Evolutionary conservation across 1,140 invertebrate species (phyloP), one percentile per base, ranked within the genome.

Genomic region (Eurosta solidaginis): DNA sequence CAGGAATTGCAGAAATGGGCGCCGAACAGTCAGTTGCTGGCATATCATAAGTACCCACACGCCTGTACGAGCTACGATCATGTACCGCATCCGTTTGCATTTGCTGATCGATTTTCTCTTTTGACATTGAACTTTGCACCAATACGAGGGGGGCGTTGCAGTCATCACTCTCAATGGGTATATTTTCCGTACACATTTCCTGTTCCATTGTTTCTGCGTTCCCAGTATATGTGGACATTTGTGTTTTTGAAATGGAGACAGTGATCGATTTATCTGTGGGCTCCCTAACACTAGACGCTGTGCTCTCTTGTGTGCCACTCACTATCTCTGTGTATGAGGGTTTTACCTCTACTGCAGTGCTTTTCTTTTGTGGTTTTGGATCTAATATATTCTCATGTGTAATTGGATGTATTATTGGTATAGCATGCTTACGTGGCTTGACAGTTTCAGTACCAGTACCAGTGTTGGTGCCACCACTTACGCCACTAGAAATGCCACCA

Each of bases 371-470:
- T 20, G 82, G 84, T 4, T 73, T 84, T 17, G 82, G 76, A 49
- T 87, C 82, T 20, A 84, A 17, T 6, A 86, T 79, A 76, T 83
- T 79, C 77, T 87, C 83, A n/a, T 81, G 78, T 20, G 85, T 87
- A 29, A 82, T 81, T 22, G 85, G 85, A 78, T 87, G 78, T 74
- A 87, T 87, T 7, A 87, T 87, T 14, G 85, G 85, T 79, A 87
- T 84, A 33, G 85, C 85, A 44, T 85, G 81, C 17, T 49, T 78
- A 6, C 85, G 85, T 45, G 79, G 78, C 36, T 82, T 81, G 3
- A 76, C 44, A 45, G 81, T 84, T 5, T 83, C 83, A 20, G 45
- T 42, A 12, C 50, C 73, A 25, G 36, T 63, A 0, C n/a, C 25
- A 27, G 29, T 17, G 2, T n/a, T 9, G 40, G 29, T 47, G 5